Evolutionary conservation across 2,113 vertebrate species (phyloP), one percentile per base, ranked within the genome.

Genomic region (Bagarius yarrelli): DNA sequence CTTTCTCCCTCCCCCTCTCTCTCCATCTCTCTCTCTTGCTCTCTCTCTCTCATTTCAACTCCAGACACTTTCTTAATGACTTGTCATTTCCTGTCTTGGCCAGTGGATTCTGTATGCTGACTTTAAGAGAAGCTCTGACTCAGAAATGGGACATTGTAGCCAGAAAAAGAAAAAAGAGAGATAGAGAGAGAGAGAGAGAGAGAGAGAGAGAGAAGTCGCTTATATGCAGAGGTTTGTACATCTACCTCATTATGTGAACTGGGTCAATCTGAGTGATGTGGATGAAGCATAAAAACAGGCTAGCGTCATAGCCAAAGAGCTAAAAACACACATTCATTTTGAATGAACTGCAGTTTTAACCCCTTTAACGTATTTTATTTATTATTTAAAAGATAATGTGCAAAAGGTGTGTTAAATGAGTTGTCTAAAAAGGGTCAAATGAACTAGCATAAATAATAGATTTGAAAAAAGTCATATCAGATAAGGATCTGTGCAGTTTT

Each of bases 41-140:
- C 60, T 66, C 32, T 25, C n/a, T 53, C 64, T 50, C 50, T 64
- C 40, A 76, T 59, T 76, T 60, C 74, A 32, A 36, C 60, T 73
- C 80, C 66, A 83, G 60, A 76, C 78, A 61, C 70, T 69, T 50
- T 36, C 70, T 83, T 83, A 86, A 82, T 82, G 80, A 84, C 76
- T 82, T 86, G 83, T 84, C 77, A 83, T 82, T 84, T 84, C 80
- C 77, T 86, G 78, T 66, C 84, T 83, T 71, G 52, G 59, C 74
- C 76, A 64, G 59, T 27, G 32, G 67, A 63, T 40, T 70, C 63
- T 78, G 66, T 70, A 47, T 81, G 81, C 57, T 32, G 70, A 72
- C 70, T 53, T 72, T 72, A 53, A 72, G 50, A 1, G n/a, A 53
- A 53, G n/a, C 47, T 52, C 69, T 19, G 69, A 70, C 52, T 75